Evolutionary conservation across 2,113 vertebrate genomes (phyloP), one percentile per base, ranked within the genome.

Genomic region (Aspiorhynchus laticeps): DNA sequence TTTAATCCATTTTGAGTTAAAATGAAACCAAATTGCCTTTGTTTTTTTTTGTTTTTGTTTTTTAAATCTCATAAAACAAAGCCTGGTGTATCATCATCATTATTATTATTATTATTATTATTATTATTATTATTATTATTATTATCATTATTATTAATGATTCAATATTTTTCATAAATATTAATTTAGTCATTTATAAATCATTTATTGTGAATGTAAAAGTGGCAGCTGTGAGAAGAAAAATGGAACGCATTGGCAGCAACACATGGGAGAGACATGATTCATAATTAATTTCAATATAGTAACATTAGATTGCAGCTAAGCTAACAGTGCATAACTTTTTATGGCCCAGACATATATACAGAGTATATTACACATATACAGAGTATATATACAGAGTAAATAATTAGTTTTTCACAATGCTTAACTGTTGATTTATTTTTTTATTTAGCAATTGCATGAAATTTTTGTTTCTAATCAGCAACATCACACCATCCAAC

Each of bases 191-290:
- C 0, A 15, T 19, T 17, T 26, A 2, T 26, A 59, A 59, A 24
- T 59, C 56, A 59, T 59, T 24, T 24, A 59, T 59, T 59, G 21
- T 1, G 2, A 8, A 24, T 9, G 8, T 59, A 59, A 59, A 24
- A 59, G 4, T 81, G 59, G 15, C 12, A 81, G 59, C 59, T 65
- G 78, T 61, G 78, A 61, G 77, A 74, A 43, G 3, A 24, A 79
- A 71, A 73, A 73, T 41, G 9, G 21, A 73, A 24, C 0, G 9
- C 10, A 79, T 38, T 38, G 31, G n/a, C 5, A 8, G 24, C 38
- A 46, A 43, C 38, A 75, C 3, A 31, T 67, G 11, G 0, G 26
- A 28, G 24, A 75, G 73, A 46, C 24, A 46, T n/a, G 21, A 14
- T 75, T 75, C 33, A n/a, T 14, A 46, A 26, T 75, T 15, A 0